Conservation (phyloP, 2,113 vertebrate species). For the Oncorhynchus clarkii region DNA sequence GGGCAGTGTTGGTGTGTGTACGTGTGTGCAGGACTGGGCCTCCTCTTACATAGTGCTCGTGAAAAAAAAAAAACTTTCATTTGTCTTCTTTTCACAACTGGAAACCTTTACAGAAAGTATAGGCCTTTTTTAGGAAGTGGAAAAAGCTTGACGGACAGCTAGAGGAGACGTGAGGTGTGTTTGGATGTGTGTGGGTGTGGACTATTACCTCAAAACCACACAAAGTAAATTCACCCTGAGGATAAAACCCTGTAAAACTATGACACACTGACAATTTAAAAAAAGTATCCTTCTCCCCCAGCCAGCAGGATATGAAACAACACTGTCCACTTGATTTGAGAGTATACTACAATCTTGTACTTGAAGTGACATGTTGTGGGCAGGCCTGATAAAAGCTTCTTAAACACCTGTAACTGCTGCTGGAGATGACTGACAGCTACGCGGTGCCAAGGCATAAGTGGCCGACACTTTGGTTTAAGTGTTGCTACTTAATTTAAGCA, state of each 20-base stretch:
- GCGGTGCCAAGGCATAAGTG: not conserved
- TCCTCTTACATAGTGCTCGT: not conserved
- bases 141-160: not conserved
- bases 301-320: not conserved
- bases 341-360: too few species aligned
- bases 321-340: not conserved
- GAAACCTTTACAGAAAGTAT: not conserved
- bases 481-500: conserved; percentile 12
- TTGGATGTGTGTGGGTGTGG: not conserved
- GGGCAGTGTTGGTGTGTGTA: not conserved
- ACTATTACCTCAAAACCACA: not conserved
- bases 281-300: too few species aligned
- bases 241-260: not conserved
- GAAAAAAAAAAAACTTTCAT: not conserved
- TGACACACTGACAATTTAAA: not conserved
- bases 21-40: not conserved
- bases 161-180: not conserved
- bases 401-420: conserved; percentile 5
- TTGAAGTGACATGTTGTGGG: not conserved
- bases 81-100: not conserved
- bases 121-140: not conserved
- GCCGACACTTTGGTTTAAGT: not conserved
- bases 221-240: not conserved
- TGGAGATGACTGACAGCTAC: not conserved
- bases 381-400: conserved; percentile 3